Evolutionary conservation across 2,113 vertebrate species (phyloP), one percentile per base, ranked within the genome.

Genomic region (Aleadryas rufinucha): DNA sequence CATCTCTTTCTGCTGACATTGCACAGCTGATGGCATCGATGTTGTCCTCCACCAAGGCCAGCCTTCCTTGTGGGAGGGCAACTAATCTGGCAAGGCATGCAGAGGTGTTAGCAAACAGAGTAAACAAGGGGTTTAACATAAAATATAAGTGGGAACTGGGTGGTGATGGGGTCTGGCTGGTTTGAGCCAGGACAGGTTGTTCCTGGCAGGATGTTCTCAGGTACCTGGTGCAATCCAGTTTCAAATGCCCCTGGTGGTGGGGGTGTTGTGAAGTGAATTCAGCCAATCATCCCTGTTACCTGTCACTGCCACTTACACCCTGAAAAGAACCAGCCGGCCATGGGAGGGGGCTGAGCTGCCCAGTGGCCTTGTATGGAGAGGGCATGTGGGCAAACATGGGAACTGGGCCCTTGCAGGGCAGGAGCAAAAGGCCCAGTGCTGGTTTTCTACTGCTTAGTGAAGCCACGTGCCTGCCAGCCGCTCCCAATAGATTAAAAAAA

Each of bases 331-430:
- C 30, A 44, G 54, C 26, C 42, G 28, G 31, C 7, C 42, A 33
- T 4, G 1, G 41, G 41, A 81, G 11, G 31, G 9, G 3, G 4
- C 50, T 15, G 1, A 64, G 44, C 69, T 71, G 21, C 31, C 31
- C 27, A 42, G 19, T 35, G 22, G 42, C 7, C 19, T 49, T 60
- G 19, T 68, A 31, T 0, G 0, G 39, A 68, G 65, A n/a, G 33
- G 37, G 7, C 10, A 13, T 0, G 2, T 57, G 59, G 39, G 18
- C 50, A 80, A 13, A n/a, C 13, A 17, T 17, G 24, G 26, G n/a
- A 87, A n/a, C 23, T 47, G n/a, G 53, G 30, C 7, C 11, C 35
- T 87, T 3, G 0, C 26, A 70, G 52, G 19, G 16, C 59, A 78
- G 52, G 39, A 84, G 60, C 16, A 30, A 74, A 90, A 81, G 50